A percentile compares a stretch with the other conserved stretches of the same genome.
Evolutionary conservation across 2,797 vertebrate species (phyloP).

Genomic region (Aeoliscus strigatus): DNA sequence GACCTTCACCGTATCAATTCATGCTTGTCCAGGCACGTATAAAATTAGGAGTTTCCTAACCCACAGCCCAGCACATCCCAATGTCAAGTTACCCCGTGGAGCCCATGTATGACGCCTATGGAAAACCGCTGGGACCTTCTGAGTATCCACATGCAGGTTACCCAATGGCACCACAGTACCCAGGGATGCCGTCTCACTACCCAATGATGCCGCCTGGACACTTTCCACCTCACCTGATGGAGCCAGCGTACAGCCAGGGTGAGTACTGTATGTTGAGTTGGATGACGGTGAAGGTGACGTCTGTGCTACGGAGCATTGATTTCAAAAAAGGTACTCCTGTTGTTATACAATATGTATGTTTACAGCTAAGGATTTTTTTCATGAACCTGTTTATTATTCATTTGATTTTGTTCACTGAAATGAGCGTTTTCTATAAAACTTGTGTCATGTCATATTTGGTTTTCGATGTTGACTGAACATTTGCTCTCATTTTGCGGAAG

Average conservation of each 20-base stretch:
- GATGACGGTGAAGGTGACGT: no score
- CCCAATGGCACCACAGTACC: constrained; percentile 70
- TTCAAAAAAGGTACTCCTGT: no score
- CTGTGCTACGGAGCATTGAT: no score
- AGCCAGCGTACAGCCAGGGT: constrained; percentile 74
- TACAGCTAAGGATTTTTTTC: no score
- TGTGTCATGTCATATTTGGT: no score
- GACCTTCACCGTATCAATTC: background rate
- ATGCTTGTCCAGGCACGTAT: background rate
- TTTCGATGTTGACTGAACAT: no score
- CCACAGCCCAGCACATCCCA: constrained; percentile 78
- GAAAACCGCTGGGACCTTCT: constrained; percentile 73
- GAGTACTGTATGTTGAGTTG: no score
- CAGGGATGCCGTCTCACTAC: constrained; percentile 75
- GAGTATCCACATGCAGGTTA: constrained; percentile 68
- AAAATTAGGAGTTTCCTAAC: background rate
- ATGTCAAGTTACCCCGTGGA: constrained; percentile 83
- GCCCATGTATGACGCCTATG: constrained; percentile 78
- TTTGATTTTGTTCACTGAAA: no score
- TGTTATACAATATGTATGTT: no score
- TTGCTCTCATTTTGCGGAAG: no score
- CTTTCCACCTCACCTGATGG: constrained; percentile 74
- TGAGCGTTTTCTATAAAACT: no score
- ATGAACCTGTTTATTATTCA: no score
- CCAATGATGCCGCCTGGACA: constrained; percentile 78